Base-by-base conservation (phyloP, 2,888 invertebrate species). In the Epicampocera succincta region DNA sequence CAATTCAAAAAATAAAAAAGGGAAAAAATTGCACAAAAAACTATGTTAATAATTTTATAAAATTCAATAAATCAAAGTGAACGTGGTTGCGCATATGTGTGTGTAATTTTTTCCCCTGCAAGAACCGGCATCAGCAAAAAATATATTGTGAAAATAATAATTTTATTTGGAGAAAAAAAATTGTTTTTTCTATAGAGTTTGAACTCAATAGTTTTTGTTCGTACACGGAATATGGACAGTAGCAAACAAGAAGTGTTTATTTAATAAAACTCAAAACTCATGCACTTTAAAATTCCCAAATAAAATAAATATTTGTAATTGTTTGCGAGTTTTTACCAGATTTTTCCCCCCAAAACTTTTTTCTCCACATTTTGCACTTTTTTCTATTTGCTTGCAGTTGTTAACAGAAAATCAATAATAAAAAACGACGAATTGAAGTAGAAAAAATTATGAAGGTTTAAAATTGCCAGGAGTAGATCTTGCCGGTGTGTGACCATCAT, bases 241-340 rank as follows among this genome's bases (percentile, higher is more conserved):
- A 52, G 19, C 66, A 66, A 54, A 66, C 42, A 66, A 66, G 52
- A 15, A 52, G 21, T 40, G 17, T 38, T 50, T n/a, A 25, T 50
- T 71, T 50, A 71, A 58, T 60, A 77, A 77, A 77, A 48, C 19
- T 65, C 21, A 15, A 77, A 56, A 77, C 72, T 38, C 50, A 71
- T 78, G 60, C 66, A 78, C 72, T 73, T 79, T 79, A 54, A 68
- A 66, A 68, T 74, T 68, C 63, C 56, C 56, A 73, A 63, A 74
- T 74, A 69, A 63, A 74, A 48, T 58, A 46, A 58, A 54, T 40
- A 42, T 12, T 21, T 33, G 13, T 68, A 61, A 40, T 48, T 58
- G 40, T 65, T 71, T 71, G 50, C 52, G 58, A 17, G 58, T 19
- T 69, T 65, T 50, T 15, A 60, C 40, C 40, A 33, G 56, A 1